These are phyloP conservation scores for Diceros bicornis DNA, from an alignment of 2,797 vertebrate genomes.

Conservation along the genomic window DNA sequence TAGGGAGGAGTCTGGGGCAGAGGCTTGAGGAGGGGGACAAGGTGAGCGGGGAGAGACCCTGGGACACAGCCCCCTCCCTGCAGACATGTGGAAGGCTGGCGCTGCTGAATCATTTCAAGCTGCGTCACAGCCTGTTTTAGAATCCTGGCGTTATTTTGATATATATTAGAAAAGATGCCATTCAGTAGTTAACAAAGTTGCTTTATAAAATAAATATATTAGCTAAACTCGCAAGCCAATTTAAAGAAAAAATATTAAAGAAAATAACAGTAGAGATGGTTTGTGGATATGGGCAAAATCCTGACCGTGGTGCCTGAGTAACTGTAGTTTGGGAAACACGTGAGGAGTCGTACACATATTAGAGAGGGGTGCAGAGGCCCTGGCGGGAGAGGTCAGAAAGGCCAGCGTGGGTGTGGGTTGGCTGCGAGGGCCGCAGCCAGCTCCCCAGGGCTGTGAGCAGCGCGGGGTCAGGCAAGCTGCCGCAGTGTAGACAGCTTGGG, in stretches of 20 bases:
- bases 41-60: not conserved
- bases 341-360: not conserved
- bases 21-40: not conserved
- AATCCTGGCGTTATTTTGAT: not conserved
- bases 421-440: not conserved
- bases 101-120: not conserved
- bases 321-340: not conserved
- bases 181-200: slow-evolving; percentile 10
- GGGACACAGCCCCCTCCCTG: not conserved
- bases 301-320: not conserved
- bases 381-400: not conserved
- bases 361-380: not conserved
- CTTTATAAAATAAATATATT: slow-evolving; percentile 21
- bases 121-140: not conserved
- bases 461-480: rapidly evolving
- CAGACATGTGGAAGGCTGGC: rapidly evolving
- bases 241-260: not conserved
- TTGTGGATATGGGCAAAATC: not conserved
- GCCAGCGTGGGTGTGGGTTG: not conserved
- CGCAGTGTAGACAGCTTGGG: rapidly evolving
- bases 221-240: not conserved
- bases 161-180: not conserved
- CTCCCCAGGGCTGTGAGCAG: not conserved
- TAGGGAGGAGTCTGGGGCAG: not conserved
- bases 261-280: not conserved